Evolutionary conservation across 2,113 vertebrate genomes (phyloP), one percentile per base, ranked within the genome.

Genomic region (Ranitomeya variabilis): DNA sequence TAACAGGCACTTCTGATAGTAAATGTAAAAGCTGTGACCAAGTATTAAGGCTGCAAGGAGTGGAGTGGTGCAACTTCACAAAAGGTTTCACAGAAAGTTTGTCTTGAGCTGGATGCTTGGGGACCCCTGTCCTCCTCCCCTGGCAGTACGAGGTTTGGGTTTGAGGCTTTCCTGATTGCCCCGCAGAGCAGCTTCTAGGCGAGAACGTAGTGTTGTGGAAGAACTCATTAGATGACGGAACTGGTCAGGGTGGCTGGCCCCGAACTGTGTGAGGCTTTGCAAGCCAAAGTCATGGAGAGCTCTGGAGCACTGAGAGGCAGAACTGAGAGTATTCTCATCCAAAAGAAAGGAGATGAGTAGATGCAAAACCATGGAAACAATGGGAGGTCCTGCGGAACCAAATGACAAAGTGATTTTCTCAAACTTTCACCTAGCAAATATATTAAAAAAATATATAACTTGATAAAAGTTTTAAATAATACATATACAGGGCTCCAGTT

Each of bases 101-200:
- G 97, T 99, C 92, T 99, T 99, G 6, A 99, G 95, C 11, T 97
- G 96, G 94, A 99, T 99, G 92, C 95, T 97, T 51, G 95, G 95
- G 23, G 95, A 94, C 80, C 93, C 94, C 91, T 95, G 97, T 89
- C 92, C 93, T 57, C 94, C 79, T 69, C 91, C 92, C 89, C 91
- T 95, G 81, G 90, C 23, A 23, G 93, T 91, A 86, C 93, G 92
- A 85, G 93, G 74, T 92, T 96, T 97, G 87, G 93, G 91, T 91
- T 92, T 95, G 88, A 96, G 86, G 83, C 93, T 95, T 93, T 97
- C 97, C 91, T 97, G 97, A 93, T 96, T 97, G 86, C 96, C 96
- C 90, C 94, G 97, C 51, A 99, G 90, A 69, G 97, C 98, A 14
- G 97, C 96, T 91, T 98, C 96, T 26, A 99, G 95, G 26, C 97